Percentiles rank a stretch among this genome's conserved stretches.
These are phyloP conservation scores for Brachymystax lenok DNA, from an alignment of 2,797 vertebrate genomes.

Conservation along the genomic window DNA sequence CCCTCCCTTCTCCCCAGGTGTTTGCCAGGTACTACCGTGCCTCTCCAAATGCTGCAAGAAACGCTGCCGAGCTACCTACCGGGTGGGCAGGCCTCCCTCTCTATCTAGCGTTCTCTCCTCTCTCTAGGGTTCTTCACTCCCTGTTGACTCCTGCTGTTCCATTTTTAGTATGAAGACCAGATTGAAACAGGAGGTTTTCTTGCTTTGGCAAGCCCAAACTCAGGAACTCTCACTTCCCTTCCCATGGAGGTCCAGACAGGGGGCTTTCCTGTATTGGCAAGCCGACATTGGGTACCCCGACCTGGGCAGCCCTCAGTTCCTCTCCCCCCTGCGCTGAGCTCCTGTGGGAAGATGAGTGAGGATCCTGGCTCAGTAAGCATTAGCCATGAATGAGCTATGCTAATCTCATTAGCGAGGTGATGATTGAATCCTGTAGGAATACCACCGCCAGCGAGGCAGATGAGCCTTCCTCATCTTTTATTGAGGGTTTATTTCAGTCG, in stretches of 20 bases:
- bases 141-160: slow-evolving; percentile 11
- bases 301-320: slow-evolving; percentile 12
- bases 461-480: slow-evolving; percentile 51
- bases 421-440: slow-evolving; percentile 71
- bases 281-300: slow-evolving; percentile 26
- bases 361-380: slow-evolving; percentile 19
- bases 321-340: slow-evolving; percentile 13
- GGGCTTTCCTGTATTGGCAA: slow-evolving; percentile 30
- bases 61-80: background rate
- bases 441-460: slow-evolving; percentile 53
- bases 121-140: background rate
- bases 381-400: slow-evolving; percentile 43
- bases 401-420: slow-evolving; percentile 64
- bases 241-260: background rate
- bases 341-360: slow-evolving; percentile 21
- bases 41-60: slow-evolving; percentile 28
- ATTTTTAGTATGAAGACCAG: slow-evolving; percentile 13
- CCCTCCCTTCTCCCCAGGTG: slow-evolving; percentile 26
- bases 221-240: background rate
- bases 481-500: slow-evolving; percentile 54
- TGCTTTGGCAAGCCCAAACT: slow-evolving; percentile 33
- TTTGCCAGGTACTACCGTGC: slow-evolving; percentile 36
- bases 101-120: background rate
- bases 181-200: slow-evolving; percentile 20
- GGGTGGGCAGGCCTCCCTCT: background rate